These are phyloP conservation scores for Globicephala melas DNA, from an alignment of 2,113 vertebrate species.

Conservation along the genomic window DNA sequence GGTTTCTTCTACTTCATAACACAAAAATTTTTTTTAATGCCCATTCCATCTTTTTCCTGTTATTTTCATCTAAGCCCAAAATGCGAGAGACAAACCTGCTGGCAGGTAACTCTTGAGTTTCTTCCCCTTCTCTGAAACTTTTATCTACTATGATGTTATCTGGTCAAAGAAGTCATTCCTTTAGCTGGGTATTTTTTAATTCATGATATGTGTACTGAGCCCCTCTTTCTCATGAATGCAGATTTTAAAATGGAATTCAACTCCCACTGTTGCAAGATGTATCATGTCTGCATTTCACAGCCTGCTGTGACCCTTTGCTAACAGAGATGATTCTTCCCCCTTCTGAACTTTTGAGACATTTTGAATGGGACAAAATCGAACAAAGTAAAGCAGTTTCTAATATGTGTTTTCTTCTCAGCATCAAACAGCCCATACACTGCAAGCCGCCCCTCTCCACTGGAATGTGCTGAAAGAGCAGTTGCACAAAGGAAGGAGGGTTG, in stretches of 20 bases:
- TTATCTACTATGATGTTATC: not conserved
- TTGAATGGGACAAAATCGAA: conserved; percentile 23
- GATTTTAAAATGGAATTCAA: conserved; percentile 27
- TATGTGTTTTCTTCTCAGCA: conserved; percentile 19
- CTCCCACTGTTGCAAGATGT: not conserved
- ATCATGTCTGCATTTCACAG: not conserved
- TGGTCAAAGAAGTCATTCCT: not conserved
- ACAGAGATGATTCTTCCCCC: not conserved
- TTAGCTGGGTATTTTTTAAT: not conserved
- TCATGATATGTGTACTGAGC: not conserved
- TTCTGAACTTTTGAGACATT: not conserved
- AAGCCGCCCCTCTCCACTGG: not conserved
- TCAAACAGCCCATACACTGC: not conserved
- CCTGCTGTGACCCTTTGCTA: conserved; percentile 14
- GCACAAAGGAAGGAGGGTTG: not conserved
- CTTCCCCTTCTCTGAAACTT: not conserved
- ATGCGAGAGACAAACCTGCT: not conserved
- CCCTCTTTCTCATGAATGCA: not conserved
- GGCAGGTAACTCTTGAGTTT: not conserved
- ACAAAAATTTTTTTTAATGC: not conserved
- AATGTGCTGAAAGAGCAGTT: not conserved
- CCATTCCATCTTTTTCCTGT: not conserved
- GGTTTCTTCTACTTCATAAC: not conserved
- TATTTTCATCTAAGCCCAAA: conserved; percentile 15
- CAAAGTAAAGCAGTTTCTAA: conserved; percentile 5